Evolutionary conservation across 2,797 vertebrate genomes (phyloP).

Genomic region (Etheostoma nigrum): DNA sequence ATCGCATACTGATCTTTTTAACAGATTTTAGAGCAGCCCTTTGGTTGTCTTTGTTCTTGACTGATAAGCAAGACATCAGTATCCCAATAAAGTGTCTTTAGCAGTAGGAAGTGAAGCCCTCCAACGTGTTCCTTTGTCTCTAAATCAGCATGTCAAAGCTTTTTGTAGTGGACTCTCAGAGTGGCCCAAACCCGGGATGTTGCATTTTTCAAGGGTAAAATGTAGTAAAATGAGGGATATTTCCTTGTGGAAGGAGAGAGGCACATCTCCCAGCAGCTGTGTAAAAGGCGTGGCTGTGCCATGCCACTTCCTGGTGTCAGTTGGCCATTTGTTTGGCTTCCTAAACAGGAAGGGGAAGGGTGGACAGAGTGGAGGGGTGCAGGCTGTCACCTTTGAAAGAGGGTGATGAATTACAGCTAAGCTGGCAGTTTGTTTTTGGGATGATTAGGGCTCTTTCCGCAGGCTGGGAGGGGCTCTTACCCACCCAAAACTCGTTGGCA

Average conservation of each 20-base stretch:
- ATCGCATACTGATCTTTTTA: background rate
- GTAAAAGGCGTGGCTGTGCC: conserved; percentile 79
- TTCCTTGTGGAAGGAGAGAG: conserved; percentile 64
- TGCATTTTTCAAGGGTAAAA: conserved; percentile 79
- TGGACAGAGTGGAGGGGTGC: conserved; percentile 51
- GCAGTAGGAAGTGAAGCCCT: conserved; percentile 23
- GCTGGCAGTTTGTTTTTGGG: conserved; percentile 80
- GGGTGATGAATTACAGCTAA: conserved; percentile 76
- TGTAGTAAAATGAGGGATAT: conserved; percentile 49
- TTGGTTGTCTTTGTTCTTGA: background rate
- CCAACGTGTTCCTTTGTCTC: conserved; percentile 45
- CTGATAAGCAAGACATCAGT: conserved; percentile 16
- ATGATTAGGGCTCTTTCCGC: conserved; percentile 82
- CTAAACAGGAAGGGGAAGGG: conserved; percentile 43
- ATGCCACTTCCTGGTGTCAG: conserved; percentile 51
- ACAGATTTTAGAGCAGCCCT: background rate
- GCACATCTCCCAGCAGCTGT: conserved; percentile 58
- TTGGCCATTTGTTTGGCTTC: conserved; percentile 49
- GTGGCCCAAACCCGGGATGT: conserved; percentile 80
- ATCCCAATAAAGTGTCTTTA: background rate
- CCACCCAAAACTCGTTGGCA: conserved; percentile 77
- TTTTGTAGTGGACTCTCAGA: conserved; percentile 65
- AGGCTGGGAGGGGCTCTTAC: conserved; percentile 84
- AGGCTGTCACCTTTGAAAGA: conserved; percentile 67
- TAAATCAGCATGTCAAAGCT: conserved; percentile 53